Base-by-base conservation (phyloP, 1,140 invertebrate species). In the Saccostrea cuccullata region DNA sequence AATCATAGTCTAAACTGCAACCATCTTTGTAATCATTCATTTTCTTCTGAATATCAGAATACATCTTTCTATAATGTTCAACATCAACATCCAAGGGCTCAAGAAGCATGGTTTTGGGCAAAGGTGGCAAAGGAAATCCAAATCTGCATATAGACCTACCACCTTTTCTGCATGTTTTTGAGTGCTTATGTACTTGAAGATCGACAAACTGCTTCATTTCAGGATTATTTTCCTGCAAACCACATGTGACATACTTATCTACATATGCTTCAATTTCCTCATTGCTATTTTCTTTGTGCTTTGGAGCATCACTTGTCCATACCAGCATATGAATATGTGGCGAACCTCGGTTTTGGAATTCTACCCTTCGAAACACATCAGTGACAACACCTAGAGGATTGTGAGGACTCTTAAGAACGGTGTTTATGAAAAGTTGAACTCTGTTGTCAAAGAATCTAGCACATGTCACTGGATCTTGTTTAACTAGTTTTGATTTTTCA, bases 81-180 rank as follows among this genome's bases (percentile, higher is more conserved):
- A 73, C 26, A 47, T 89, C 86, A 26, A 47, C 55, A 83, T 88
- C 86, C 60, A 90, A 86, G 55, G 91, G 91, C 82, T 90, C 87
- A 56, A 91, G 83, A 64, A 91, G 89, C 55, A 86, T 30, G 47
- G 90, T 91, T 87, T 88, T 60, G 55, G 64, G 87, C 86, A 90
- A 87, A 36, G 89, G 90, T 64, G 90, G 91, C 11, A 88, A 40
- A 20, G 90, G 90, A 77, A 90, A 90, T n/a, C 88, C 86, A 89
- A 91, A 91, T 47, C 91, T 36, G 88, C 91, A 91, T 17, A 85
- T 47, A 40, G 73, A 40, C 58, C 88, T 77, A 40, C 86, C 64
- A 77, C 88, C 86, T 9, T 91, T 91, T 87, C 64, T 89, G 82
- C 91, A 91, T 9, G 88, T 86, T 67, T 90, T 88, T 56, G 91